Percentiles rank a stretch among this genome's conserved stretches.
These are phyloP conservation scores for Drosophila sp. DNA, from an alignment of 1,140 invertebrate species.

Conservation along the genomic window DNA sequence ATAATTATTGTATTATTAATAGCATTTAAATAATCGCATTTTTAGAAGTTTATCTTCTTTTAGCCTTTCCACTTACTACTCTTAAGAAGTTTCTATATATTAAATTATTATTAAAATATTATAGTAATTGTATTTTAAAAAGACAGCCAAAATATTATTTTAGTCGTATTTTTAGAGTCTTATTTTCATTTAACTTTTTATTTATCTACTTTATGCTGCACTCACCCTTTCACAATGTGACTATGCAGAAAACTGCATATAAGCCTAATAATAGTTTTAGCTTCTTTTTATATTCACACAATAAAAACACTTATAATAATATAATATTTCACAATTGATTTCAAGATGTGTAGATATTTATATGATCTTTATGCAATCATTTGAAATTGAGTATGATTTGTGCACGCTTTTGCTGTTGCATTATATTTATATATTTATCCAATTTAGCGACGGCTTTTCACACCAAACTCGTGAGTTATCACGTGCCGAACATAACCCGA, in stretches of 20 bases:
- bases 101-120: too few relatives aligned
- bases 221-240: slow-evolving; percentile 37
- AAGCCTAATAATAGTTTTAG: slow-evolving; percentile 18
- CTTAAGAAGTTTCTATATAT: too few relatives aligned
- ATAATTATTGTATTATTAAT: too few relatives aligned
- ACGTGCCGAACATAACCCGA: slow-evolving; percentile 57
- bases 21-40: too few relatives aligned
- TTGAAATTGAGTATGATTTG: not conserved
- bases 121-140: too few relatives aligned
- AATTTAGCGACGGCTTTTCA: slow-evolving; percentile 64
- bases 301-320: not conserved
- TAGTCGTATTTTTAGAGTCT: too few relatives aligned
- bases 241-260: slow-evolving; percentile 29
- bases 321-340: slow-evolving; percentile 11
- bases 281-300: not conserved
- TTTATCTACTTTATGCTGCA: slow-evolving; percentile 2
- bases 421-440: slow-evolving; percentile 2
- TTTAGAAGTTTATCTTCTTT: too few relatives aligned
- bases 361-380: slow-evolving; percentile 2
- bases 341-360: not conserved
- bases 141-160: not conserved
- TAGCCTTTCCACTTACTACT: too few relatives aligned
- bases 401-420: not conserved
- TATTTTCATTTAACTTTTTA: too few relatives aligned
- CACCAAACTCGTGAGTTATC: slow-evolving; percentile 40